Evolutionary conservation across 2,888 invertebrate genomes (phyloP).

Genomic region (Acronicta psi): DNA sequence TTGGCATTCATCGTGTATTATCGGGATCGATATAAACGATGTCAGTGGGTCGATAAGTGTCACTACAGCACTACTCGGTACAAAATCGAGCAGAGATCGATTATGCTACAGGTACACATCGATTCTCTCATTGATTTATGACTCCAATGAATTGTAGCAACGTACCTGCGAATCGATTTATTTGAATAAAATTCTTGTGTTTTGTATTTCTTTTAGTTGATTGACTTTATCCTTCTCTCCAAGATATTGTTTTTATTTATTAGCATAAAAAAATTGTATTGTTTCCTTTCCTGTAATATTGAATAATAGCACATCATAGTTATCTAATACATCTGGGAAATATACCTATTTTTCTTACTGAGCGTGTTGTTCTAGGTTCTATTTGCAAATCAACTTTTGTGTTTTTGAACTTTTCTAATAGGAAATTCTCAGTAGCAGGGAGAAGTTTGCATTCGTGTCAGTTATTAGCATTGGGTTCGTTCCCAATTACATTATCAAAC

Average conservation of each 20-base stretch:
- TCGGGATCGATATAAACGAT: conserved; percentile 71
- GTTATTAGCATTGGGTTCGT: no score
- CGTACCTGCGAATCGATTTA: conserved; percentile 40
- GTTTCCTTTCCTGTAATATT: no score
- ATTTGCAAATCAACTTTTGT: no score
- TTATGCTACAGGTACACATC: conserved; percentile 65
- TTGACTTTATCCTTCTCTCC: neutral
- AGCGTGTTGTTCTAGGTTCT: no score
- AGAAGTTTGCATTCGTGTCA: no score
- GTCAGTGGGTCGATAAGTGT: conserved; percentile 73
- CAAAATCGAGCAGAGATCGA: conserved; percentile 67
- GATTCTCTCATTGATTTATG: conserved; percentile 69
- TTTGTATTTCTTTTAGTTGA: conserved; percentile 4
- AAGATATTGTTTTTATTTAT: neutral
- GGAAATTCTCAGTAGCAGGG: no score
- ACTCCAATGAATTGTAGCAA: conserved; percentile 40
- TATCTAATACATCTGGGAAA: no score
- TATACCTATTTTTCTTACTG: no score
- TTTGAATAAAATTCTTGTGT: conserved; percentile 23
- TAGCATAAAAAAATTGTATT: neutral
- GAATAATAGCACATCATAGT: no score
- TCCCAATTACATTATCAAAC: no score
- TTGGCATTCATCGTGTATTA: conserved; percentile 46
- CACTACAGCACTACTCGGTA: conserved; percentile 65
- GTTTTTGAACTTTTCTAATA: no score